Conservation (phyloP, 2,888 invertebrate species). For the Tetanocera ferruginea region DNA sequence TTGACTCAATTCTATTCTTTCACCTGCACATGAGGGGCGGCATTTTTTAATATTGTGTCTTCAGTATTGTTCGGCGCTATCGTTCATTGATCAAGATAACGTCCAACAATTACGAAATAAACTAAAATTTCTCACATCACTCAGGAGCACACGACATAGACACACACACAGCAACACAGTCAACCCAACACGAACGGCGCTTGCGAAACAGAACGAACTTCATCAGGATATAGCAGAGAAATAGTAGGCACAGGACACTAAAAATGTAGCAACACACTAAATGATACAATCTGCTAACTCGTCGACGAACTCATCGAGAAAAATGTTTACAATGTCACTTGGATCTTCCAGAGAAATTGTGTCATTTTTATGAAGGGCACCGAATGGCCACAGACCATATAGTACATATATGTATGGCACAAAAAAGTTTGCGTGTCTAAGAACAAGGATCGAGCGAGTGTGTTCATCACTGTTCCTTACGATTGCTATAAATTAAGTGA, state of each 20-base stretch:
- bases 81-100: slow-evolving; percentile 58
- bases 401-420: not conserved
- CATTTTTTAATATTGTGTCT: not conserved
- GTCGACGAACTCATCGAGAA: not conserved
- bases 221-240: slow-evolving; percentile 25
- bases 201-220: slow-evolving; percentile 44
- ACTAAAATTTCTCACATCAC: slow-evolving; percentile 66
- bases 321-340: slow-evolving; percentile 30
- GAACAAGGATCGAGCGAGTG: slow-evolving; percentile 16
- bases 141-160: slow-evolving; percentile 46
- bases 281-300: slow-evolving; percentile 28
- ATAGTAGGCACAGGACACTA: not conserved
- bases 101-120: slow-evolving; percentile 62
- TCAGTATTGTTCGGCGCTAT: not conserved
- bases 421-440: slow-evolving; percentile 13
- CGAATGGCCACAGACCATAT: not conserved
- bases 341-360: not conserved
- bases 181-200: slow-evolving; percentile 36
- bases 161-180: slow-evolving; percentile 25
- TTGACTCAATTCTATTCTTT: not conserved
- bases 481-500: slow-evolving; percentile 66
- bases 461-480: slow-evolving; percentile 37
- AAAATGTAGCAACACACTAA: not conserved
- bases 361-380: not conserved
- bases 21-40: slow-evolving; percentile 16